These are phyloP conservation scores for Acrossocheilus fasciatus DNA, from an alignment of 2,797 vertebrate species.

Conservation along the genomic window DNA sequence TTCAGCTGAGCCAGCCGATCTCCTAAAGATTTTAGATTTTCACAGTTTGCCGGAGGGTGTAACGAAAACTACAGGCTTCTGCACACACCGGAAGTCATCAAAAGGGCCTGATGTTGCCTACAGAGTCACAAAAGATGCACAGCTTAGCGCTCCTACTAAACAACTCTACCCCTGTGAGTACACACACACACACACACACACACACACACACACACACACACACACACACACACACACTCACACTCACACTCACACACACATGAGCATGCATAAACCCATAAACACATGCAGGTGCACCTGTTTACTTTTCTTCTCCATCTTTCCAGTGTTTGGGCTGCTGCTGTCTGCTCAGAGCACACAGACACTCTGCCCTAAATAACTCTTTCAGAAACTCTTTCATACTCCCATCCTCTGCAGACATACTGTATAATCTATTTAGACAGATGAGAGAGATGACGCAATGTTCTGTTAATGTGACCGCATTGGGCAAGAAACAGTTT, in stretches of 20 bases:
- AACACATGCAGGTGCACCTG: slow-evolving; percentile 7
- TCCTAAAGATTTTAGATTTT: slow-evolving; percentile 99
- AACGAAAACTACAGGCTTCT: slow-evolving; percentile 91
- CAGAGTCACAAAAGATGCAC: slow-evolving; percentile 91
- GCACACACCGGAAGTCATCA: slow-evolving; percentile 87
- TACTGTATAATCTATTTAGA: not conserved
- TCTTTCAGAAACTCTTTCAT: not conserved
- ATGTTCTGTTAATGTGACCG: not conserved
- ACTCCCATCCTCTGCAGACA: not conserved
- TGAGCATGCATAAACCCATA: not conserved
- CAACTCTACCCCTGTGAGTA: slow-evolving; percentile 92
- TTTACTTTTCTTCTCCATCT: slow-evolving; percentile 1
- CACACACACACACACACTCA: not conserved
- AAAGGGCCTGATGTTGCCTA: slow-evolving; percentile 93
- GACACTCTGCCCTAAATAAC: not conserved
- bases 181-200: not conserved
- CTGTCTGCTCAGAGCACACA: slow-evolving; percentile 10
- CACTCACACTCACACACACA: not conserved
- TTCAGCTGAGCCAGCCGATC: slow-evolving; percentile 90
- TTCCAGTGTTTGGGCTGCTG: slow-evolving; percentile 13
- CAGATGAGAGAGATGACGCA: slow-evolving; percentile 3
- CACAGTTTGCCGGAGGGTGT: slow-evolving; percentile 95
- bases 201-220: not conserved
- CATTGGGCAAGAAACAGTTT: not conserved
- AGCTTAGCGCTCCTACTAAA: slow-evolving; percentile 95